Evolutionary conservation across 1,140 invertebrate genomes (phyloP).

Genomic region (Agrilus planipennis): DNA sequence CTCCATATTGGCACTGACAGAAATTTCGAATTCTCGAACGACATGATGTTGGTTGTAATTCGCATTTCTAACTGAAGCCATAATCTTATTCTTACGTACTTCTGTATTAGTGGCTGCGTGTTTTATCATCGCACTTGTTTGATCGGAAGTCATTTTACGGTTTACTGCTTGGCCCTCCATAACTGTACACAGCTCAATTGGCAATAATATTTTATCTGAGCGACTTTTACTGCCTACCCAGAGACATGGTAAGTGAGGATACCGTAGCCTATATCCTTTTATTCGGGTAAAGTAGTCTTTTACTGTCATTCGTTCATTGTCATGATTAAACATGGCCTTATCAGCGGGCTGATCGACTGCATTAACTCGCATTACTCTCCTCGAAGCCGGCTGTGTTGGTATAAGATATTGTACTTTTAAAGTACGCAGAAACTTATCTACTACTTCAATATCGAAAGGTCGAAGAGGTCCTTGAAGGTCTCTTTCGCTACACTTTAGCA

Average conservation of each 20-base stretch:
- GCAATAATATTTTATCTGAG: conserved; percentile 38
- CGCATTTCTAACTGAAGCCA: conserved; percentile 38
- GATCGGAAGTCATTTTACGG: conserved; percentile 41
- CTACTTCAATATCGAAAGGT: not conserved
- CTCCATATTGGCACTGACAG: conserved; percentile 40
- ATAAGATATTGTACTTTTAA: conserved; percentile 37
- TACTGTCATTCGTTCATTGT: conserved; percentile 34
- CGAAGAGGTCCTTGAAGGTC: not conserved
- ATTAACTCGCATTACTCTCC: conserved; percentile 40
- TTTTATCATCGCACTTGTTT: conserved; percentile 53
- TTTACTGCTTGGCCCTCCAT: conserved; percentile 43
- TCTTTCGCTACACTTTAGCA: conserved; percentile 8
- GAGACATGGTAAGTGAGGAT: conserved; percentile 46
- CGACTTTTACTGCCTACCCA: conserved; percentile 43
- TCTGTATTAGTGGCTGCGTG: conserved; percentile 36
- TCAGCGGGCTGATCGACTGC: conserved; percentile 31
- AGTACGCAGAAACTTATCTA: conserved; percentile 17
- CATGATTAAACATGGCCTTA: conserved; percentile 32
- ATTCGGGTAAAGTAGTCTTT: conserved; percentile 37
- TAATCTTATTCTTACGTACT: conserved; percentile 48
- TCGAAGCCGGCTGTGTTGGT: conserved; percentile 31
- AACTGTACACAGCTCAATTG: conserved; percentile 49
- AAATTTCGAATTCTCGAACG: conserved; percentile 47
- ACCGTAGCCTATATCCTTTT: conserved; percentile 38
- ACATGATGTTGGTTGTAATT: conserved; percentile 37